Base-by-base conservation (phyloP, 2,113 vertebrate genomes). In the Acanthochromis polyacanthus region DNA sequence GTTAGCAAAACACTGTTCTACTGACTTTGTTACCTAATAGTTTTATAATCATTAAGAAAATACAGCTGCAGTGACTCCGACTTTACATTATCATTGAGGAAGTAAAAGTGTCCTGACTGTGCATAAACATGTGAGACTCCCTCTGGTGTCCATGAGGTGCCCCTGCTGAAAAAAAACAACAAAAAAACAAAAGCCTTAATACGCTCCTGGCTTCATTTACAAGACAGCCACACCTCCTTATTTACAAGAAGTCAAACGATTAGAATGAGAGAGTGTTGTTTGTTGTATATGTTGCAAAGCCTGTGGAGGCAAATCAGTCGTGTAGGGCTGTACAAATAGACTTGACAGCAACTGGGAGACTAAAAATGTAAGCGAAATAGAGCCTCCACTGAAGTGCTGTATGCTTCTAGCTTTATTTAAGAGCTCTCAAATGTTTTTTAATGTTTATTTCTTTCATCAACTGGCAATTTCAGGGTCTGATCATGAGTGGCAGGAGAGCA, bases 121-220 rank as follows among this genome's bases (percentile, higher is more conserved):
- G 25, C 25, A 25, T 25, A 25, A 30, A 22, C 50, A 40, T 38
- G 25, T 65, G 14, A 43, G 28, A 17, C 79, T 46, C 87, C 84
- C 81, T 51, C 84, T 87, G 57, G 69, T 87, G 87, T 71, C 30
- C 57, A 40, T 1, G 59, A 50, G 22, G 9, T 11, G 55, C 52
- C 4, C 1, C 45, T 75, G 68, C 76, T 30, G 32, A 40, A 25
- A 25, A 25, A 25, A 25, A 25, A 20, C 46, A 66, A 36, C 32
- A 25, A 25, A 25, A 25, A 25, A 25, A 20, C 46, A 66, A 36
- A 38, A 55, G 23, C 50, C 20, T 43, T 1, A 0, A 61, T 1
- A 14, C 53, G 16, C 59, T 46, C 2, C 9, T 19, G 20, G 52
- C 60, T 48, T 52, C 55, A 38, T 60, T 25, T 10, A 12, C 11